These are phyloP conservation scores for Coracopsis vasa DNA, from an alignment of 2,113 vertebrate species.

Conservation along the genomic window DNA sequence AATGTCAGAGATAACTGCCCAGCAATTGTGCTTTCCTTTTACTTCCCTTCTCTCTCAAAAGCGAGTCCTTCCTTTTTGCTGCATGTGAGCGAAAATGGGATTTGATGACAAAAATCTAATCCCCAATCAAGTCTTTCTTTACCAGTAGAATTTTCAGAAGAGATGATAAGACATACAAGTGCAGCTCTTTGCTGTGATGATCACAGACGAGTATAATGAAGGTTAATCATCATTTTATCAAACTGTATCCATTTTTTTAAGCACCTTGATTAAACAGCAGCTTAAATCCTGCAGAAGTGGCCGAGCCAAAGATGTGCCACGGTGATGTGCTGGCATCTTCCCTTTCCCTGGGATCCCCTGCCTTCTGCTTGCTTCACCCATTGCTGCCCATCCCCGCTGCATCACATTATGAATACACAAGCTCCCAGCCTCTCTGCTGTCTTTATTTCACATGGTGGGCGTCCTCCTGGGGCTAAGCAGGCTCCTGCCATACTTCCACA, in stretches of 20 bases:
- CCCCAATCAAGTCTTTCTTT: background rate
- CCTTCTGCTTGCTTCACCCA: background rate
- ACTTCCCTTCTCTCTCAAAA: background rate
- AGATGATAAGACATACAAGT: background rate
- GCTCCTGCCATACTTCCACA: background rate
- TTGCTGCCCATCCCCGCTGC: background rate
- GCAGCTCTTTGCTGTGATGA: background rate
- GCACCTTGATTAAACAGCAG: constrained; percentile 17
- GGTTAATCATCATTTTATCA: constrained; percentile 35
- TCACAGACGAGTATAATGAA: constrained; percentile 5
- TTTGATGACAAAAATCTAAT: constrained; percentile 15
- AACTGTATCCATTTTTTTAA: background rate
- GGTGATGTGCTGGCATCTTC: background rate
- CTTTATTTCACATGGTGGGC: background rate
- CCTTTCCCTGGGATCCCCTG: background rate
- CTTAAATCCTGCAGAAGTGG: constrained; percentile 10
- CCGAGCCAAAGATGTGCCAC: background rate
- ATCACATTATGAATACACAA: background rate
- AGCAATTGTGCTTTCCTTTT: background rate
- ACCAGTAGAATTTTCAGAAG: background rate
- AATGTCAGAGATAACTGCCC: constrained; percentile 16
- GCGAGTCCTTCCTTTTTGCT: background rate
- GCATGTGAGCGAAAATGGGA: background rate
- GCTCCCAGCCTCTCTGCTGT: background rate
- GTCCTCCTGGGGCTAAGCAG: background rate